A percentile compares a stretch with the other conserved stretches of the same genome.
Conservation (phyloP, 2,888 invertebrate genomes). For the Trypoxylon attenuatum region DNA sequence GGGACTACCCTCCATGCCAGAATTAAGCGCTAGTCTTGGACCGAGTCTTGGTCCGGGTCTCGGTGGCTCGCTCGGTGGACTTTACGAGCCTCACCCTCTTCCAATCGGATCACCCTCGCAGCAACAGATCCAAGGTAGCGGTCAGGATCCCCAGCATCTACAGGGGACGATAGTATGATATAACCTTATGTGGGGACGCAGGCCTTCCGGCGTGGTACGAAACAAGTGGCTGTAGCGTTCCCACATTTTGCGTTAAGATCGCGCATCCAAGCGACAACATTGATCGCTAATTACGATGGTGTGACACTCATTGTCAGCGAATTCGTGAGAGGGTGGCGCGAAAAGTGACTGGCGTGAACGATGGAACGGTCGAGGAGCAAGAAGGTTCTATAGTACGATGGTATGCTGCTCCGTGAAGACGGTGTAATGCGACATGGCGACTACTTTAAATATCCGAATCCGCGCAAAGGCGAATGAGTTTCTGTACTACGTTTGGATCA, state of each 20-base stretch:
- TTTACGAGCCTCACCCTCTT: slow-evolving; percentile 76
- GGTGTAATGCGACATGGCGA: no score
- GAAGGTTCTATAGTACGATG: slow-evolving; percentile 37
- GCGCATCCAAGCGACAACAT: neutral
- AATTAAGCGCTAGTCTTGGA: slow-evolving; percentile 42
- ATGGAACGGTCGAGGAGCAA: slow-evolving; percentile 47
- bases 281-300: slow-evolving; percentile 3
- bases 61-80: slow-evolving; percentile 73
- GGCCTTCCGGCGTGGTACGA: slow-evolving; percentile 85
- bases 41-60: slow-evolving; percentile 62
- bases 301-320: slow-evolving; percentile 8
- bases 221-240: slow-evolving; percentile 83
- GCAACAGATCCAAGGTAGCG: slow-evolving; percentile 67
- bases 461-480: neutral
- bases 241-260: slow-evolving; percentile 63
- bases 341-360: neutral
- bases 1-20: slow-evolving; percentile 72
- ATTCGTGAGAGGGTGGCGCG: slow-evolving; percentile 26
- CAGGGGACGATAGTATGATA: slow-evolving; percentile 97
- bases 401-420: slow-evolving; percentile 8
- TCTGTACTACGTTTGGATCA: slow-evolving; percentile 19
- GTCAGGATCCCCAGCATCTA: slow-evolving; percentile 83
- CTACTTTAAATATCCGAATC: neutral
- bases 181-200: slow-evolving; percentile 94
- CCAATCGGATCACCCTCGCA: slow-evolving; percentile 54